Evolutionary conservation across 1,140 invertebrate species (phyloP).

Genomic region (Rhizoglyphus robini): DNA sequence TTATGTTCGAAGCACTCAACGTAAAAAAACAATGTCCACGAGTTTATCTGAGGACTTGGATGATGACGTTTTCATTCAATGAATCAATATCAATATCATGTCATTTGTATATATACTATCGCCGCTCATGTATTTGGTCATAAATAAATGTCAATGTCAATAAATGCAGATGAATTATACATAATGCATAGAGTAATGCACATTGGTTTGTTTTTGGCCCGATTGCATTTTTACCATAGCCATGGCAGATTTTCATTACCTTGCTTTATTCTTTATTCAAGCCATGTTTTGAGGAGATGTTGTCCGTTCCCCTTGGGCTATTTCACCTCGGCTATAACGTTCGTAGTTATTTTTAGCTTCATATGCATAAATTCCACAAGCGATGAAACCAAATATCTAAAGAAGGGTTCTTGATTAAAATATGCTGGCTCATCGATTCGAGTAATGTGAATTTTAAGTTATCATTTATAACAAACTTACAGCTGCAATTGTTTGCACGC

Average conservation of each 20-base stretch:
- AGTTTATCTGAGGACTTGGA: conserved; percentile 13
- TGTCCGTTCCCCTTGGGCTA: conserved; percentile 55
- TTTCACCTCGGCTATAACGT: conserved; percentile 44
- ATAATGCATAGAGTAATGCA: too few relatives aligned
- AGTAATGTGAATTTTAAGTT: too few relatives aligned
- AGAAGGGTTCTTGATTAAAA: background rate
- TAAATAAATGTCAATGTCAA: too few relatives aligned
- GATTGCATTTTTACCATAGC: background rate
- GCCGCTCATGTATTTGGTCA: too few relatives aligned
- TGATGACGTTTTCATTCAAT: conserved; percentile 19
- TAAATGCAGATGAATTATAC: too few relatives aligned
- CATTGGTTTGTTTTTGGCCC: background rate
- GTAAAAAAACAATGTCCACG: background rate
- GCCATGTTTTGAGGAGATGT: conserved; percentile 36
- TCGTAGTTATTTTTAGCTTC: conserved; percentile 62
- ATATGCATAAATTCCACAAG: conserved; percentile 56
- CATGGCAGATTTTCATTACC: too few relatives aligned
- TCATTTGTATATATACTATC: conserved; percentile 1
- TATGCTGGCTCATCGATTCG: too few relatives aligned
- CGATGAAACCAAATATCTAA: conserved; percentile 63
- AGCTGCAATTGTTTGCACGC: conserved; percentile 14
- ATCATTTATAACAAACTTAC: conserved; percentile 6
- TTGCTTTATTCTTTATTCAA: background rate
- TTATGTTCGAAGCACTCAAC: conserved; percentile 2
- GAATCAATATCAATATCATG: too few relatives aligned